Base-by-base conservation (phyloP, 1,140 invertebrate species). In the Drosophila pallidifrons region DNA sequence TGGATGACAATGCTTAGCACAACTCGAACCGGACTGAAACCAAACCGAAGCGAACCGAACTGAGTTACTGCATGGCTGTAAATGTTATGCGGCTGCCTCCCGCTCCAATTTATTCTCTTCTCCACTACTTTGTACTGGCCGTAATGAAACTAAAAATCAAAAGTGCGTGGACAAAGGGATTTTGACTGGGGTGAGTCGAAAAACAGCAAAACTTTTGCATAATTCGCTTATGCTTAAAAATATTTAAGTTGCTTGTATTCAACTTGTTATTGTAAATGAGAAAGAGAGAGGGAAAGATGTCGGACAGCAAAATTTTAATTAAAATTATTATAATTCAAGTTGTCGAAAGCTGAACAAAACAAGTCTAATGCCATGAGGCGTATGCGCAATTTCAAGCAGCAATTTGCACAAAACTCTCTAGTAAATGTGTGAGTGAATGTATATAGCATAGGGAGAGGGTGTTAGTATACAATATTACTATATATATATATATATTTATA, bases 111-210 rank as follows among this genome's bases (percentile, higher is more conserved):
- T 25, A 25, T 7, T 2, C 6, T 38, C 35, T 1, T 38, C 10
- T 3, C 28, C 32, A 25, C 35, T 43, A 7, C 8, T 38, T 25
- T 59, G 28, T 41, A 35, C 60, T 71, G 69, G 51, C 15, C 69
- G 81, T 81, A 89, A 88, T 89, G 85, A 81, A 89, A 89, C 85
- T 85, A 90, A 79, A 85, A 89, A 89, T 89, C 85, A 89, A 81
- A 88, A 89, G 66, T 82, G 75, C 71, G 75, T 89, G 28, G 66
- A 11, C 43, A 13, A 13, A 41, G 57, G 13, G n/a, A 51, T 28
- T 25, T 32, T 8, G n/a, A 5, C 10, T 35, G 43, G 46, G 58
- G 51, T 13, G 30, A 25, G 15, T 25, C 55, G 25, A 47, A 75
- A 89, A 88, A 88, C 85, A 89, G 83, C 66, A 85, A 88, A 88